phyloP scores from a whole-genome alignment of 2,888 invertebrate species.

The Diarsia mendica region DNA sequence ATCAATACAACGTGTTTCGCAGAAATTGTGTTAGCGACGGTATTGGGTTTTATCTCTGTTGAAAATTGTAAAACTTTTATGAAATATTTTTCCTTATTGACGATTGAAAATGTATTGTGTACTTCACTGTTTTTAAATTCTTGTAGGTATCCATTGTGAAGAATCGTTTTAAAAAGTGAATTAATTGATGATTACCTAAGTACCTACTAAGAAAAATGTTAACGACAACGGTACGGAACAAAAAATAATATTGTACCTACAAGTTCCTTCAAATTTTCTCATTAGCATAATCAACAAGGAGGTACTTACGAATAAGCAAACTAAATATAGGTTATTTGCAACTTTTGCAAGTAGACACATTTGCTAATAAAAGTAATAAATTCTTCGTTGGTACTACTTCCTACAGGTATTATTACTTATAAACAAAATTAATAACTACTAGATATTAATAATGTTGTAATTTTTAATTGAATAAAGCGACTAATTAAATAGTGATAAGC shows the following conservation, averaged over 20 bases:
- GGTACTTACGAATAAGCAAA: conserved; percentile 5
- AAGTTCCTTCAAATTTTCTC: neutral
- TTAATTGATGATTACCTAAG: too few species aligned
- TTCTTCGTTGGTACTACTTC: neutral
- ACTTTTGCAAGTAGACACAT: neutral
- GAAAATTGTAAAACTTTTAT: conserved; percentile 16
- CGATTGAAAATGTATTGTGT: conserved; percentile 7
- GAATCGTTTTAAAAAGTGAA: neutral
- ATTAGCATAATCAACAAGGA: neutral
- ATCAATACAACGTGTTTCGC: conserved; percentile 58
- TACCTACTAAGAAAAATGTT: neutral
- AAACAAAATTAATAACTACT: neutral
- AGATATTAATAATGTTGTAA: neutral
- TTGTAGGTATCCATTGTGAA: neutral
- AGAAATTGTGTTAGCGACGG: conserved; percentile 59
- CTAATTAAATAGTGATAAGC: conserved; percentile 1
- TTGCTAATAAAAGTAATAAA: neutral
- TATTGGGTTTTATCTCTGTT: conserved; percentile 32
- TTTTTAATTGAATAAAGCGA: conserved; percentile 1
- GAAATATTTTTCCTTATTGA: conserved; percentile 23
- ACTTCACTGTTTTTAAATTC: conserved; percentile 2
- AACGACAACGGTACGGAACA: neutral
- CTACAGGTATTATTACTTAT: neutral
- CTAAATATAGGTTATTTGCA: neutral
- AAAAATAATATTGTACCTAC: too few species aligned